Evolutionary conservation across 1,140 invertebrate genomes (phyloP), one percentile per base, ranked within the genome.

Genomic region (Meloidogyne chitwoodi): DNA sequence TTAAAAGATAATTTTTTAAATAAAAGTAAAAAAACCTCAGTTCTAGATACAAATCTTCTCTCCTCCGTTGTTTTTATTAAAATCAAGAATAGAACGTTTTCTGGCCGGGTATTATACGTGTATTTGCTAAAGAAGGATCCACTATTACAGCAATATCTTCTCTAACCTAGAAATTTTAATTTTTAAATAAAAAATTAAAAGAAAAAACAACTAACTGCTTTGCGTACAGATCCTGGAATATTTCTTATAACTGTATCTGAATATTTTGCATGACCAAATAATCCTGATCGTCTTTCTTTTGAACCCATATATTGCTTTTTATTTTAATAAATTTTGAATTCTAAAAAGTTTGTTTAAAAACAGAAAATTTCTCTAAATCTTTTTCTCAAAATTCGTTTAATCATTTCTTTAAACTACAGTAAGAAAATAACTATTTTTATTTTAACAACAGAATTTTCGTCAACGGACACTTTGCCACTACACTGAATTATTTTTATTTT

Each of bases 201-300:
- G 5, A 56, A 56, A 8, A 56, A 67, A 67, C n/a, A n/a, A n/a
- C 65, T 6, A 4, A 67, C 65, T 6, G 65, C 65, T 67, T 67
- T 67, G 0, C 38, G 22, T 22, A 67, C 38, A 41, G 65, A 67
- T n/a, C 26, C 65, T n/a, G 65, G 65, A 67, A 67, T 31, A 67
- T 67, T 41, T 19, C 65, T n/a, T 22, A 67, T 31, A 31, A 67
- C 22, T 67, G 65, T 31, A 19, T 67, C 29, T 41, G 65, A 67
- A 67, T 67, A 67, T 26, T 67, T 67, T 41, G 65, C 65, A 24
- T 67, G 22, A 8, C 38, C 65, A 41, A 67, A 67, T n/a, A 67
- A 34, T 31, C 65, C 65, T 22, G 38, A 19, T 5, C 38, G 29
- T 67, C 65, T 66, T 66, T 38, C 29, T 41, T 22, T 41, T 34